Conservation (phyloP, 1,140 invertebrate species). For the Cotesia vestalis region DNA sequence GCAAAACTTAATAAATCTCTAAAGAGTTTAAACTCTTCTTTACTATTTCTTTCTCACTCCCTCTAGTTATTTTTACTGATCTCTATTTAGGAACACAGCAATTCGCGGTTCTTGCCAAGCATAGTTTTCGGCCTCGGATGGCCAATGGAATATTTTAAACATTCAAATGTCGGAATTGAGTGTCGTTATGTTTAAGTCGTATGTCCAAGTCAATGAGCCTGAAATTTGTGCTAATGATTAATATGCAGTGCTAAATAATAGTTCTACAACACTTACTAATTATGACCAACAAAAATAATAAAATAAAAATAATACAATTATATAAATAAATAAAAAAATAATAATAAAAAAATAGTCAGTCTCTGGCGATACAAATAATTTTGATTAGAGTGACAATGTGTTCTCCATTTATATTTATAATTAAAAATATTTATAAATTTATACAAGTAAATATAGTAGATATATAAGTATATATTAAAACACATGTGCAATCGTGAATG, state of each 20-base stretch:
- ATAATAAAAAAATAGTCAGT: not conserved
- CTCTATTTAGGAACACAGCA: constrained; percentile 52
- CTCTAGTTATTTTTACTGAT: constrained; percentile 51
- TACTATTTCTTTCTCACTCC: constrained; percentile 6
- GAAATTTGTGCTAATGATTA: constrained; percentile 7
- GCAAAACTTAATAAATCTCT: not conserved
- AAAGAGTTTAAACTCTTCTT: constrained; percentile 5
- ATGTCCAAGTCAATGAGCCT: constrained; percentile 19
- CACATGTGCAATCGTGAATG: constrained; percentile 5
- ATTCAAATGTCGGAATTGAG: constrained; percentile 46
- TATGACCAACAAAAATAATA: constrained; percentile 1
- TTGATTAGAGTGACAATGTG: constrained; percentile 9
- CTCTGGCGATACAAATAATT: not conserved
- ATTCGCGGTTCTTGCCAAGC: constrained; percentile 49
- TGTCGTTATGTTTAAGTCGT: not conserved
- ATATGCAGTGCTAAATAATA: not conserved
- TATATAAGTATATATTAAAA: not conserved
- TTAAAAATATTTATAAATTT: no score
- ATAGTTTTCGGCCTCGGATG: constrained; percentile 42
- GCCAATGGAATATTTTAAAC: constrained; percentile 47
- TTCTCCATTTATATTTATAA: not conserved
- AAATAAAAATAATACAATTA: not conserved
- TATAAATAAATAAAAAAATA: not conserved
- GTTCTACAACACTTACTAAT: not conserved
- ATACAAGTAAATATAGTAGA: no score